Conservation (phyloP, 2,113 vertebrate species). For the Myocastor coypus region DNA sequence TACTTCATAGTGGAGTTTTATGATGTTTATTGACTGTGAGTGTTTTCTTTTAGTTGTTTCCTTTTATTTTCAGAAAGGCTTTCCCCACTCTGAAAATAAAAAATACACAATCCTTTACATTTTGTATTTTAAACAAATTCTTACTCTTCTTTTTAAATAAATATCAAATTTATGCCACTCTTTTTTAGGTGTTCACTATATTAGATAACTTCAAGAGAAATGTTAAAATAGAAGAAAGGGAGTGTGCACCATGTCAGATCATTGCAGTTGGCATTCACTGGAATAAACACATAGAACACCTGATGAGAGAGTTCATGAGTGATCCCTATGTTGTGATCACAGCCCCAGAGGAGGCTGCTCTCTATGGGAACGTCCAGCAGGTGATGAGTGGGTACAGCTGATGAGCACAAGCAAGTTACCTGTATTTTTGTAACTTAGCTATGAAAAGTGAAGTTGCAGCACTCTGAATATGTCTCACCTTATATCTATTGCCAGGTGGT, state of each 20-base stretch:
- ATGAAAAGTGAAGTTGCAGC: neutral
- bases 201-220: slow-evolving; percentile 91
- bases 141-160: slow-evolving; percentile 25
- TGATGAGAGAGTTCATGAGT: slow-evolving; percentile 89
- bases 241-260: slow-evolving; percentile 87
- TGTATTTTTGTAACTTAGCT: neutral
- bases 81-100: neutral
- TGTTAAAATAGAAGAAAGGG: slow-evolving; percentile 77
- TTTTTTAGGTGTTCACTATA: slow-evolving; percentile 89
- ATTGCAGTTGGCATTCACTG: slow-evolving; percentile 90
- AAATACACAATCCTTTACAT: neutral
- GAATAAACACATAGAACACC: slow-evolving; percentile 84
- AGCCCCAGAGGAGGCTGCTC: slow-evolving; percentile 90
- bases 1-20: neutral
- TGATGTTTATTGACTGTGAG: neutral
- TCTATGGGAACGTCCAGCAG: slow-evolving; percentile 94
- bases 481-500: slow-evolving; percentile 85
- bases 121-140: slow-evolving; percentile 9
- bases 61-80: slow-evolving; percentile 28
- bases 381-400: neutral
- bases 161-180: slow-evolving; percentile 5
- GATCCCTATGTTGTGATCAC: slow-evolving; percentile 91
- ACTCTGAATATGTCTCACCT: neutral
- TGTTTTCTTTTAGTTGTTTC: neutral
- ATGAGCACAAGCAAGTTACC: neutral